Evolutionary conservation across 2,797 vertebrate genomes (phyloP), one percentile per base, ranked within the genome.

Genomic region (Ctenopoma multispine): DNA sequence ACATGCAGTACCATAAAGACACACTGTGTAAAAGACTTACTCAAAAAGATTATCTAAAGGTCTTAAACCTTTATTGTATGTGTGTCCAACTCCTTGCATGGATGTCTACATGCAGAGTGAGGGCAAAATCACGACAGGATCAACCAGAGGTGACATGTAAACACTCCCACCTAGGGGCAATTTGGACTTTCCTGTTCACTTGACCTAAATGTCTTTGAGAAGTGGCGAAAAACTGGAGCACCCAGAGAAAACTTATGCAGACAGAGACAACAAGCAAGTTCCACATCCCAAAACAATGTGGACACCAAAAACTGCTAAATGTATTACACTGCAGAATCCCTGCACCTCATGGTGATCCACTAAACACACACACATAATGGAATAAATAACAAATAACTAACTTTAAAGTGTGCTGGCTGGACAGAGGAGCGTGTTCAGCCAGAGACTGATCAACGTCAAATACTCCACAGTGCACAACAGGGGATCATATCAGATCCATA

Each of bases 211-310:
- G 47, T 66, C 36, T 64, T 34, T 60, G 27, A 14, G 31, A 46
- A 63, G 14, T 18, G 44, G 56, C 14, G 69, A 55, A 48, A 81
- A 69, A 63, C 31, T 54, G 40, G 43, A 69, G 38, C 59, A 60
- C 14, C 3, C n/a, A 31, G 23, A 56, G 55, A 36, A 21, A 48
- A 43, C 24, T 3, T 3, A 36, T 3, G 3, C 60, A 68, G 41
- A 49, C 27, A 44, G 1, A 4, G n/a, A 47, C 29, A 41, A 49
- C 5, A 41, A 21, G 20, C 20, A 57, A 62, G 53, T n/a, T 7
- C 7, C 13, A 47, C 41, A 49, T 62, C 59, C 1, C 44, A 24
- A 59, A 60, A 63, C 41, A 15, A 34, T 0, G 3, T n/a, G 31
- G 34, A 48, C 23, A 11, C 0, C 0, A 1, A 55, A 47, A n/a